Evolutionary conservation across 1,140 invertebrate species (phyloP).

Genomic region (Drosophila nebulosa): DNA sequence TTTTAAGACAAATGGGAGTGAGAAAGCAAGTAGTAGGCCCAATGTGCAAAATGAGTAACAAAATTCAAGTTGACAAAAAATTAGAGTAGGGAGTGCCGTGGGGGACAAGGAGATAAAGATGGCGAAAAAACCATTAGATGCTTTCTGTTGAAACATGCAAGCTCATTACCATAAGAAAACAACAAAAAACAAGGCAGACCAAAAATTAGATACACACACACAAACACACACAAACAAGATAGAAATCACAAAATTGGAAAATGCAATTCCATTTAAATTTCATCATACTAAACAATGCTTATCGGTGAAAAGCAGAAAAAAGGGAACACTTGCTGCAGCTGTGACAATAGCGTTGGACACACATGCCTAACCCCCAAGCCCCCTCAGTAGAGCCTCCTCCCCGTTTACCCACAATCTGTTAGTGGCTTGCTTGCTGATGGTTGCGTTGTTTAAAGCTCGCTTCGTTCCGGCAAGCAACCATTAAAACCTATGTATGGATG

Average conservation of each 20-base stretch:
- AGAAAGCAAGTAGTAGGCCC: neutral
- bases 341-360: conserved; percentile 36
- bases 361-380: conserved; percentile 1
- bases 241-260: conserved; percentile 30
- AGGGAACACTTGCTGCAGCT: conserved; percentile 69
- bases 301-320: conserved; percentile 42
- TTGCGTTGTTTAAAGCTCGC: conserved; percentile 35
- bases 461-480: conserved; percentile 13
- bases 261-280: conserved; percentile 33
- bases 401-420: conserved; percentile 15
- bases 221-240: conserved; percentile 11
- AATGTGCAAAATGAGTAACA: conserved; percentile 11
- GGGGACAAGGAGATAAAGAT: conserved; percentile 15
- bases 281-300: conserved; percentile 45
- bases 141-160: conserved; percentile 31
- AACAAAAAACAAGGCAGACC: conserved; percentile 54
- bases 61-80: neutral
- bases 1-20: neutral
- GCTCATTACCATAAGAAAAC: conserved; percentile 75
- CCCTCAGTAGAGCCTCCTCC: too few relatives aligned
- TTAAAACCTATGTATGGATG: neutral
- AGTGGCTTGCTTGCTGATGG: conserved; percentile 22
- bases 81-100: neutral
- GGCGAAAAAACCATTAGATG: conserved; percentile 37
- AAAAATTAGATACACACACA: conserved; percentile 35